Percentiles rank a stretch among this genome's conserved stretches.
phyloP scores from a whole-genome alignment of 2,888 invertebrate genomes.

The Agriotes lineatus region DNA sequence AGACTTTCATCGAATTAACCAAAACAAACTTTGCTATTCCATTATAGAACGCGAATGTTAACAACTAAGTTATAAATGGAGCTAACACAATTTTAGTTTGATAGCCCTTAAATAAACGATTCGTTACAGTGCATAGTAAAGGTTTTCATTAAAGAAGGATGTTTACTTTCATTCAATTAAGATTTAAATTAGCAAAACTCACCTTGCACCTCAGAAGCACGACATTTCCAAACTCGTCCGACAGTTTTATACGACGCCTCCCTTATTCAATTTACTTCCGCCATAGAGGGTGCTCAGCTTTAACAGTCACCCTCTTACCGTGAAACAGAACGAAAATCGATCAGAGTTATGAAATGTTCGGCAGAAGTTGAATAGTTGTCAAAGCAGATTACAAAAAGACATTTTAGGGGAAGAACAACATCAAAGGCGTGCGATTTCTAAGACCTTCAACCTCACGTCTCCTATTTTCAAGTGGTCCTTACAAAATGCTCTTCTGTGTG shows the following conservation, averaged over 20 bases:
- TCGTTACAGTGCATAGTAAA: background rate
- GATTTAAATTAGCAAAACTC: too few relatives aligned
- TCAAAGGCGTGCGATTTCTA: slow-evolving; percentile 16
- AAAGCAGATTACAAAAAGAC: slow-evolving; percentile 19
- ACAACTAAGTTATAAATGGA: too few relatives aligned
- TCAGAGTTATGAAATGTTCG: slow-evolving; percentile 18
- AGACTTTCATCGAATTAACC: too few relatives aligned
- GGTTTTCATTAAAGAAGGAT: too few relatives aligned
- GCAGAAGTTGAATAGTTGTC: slow-evolving; percentile 19
- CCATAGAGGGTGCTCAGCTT: background rate
- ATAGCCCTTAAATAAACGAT: too few relatives aligned
- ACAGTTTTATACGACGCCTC: background rate
- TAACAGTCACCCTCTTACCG: background rate
- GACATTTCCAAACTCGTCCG: background rate
- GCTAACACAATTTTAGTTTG: too few relatives aligned
- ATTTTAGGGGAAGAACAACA: slow-evolving; percentile 15
- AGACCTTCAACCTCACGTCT: slow-evolving; percentile 9
- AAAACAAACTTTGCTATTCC: too few relatives aligned
- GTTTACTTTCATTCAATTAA: too few relatives aligned
- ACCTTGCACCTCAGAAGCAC: background rate
- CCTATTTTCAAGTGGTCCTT: slow-evolving; percentile 10
- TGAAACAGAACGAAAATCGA: slow-evolving; percentile 1
- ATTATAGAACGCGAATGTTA: too few relatives aligned
- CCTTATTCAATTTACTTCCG: background rate
- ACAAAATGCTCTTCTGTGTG: slow-evolving; percentile 7